These are phyloP conservation scores for Phalacrocorax brasilianus DNA, from an alignment of 2,113 vertebrate species.

Conservation along the genomic window DNA sequence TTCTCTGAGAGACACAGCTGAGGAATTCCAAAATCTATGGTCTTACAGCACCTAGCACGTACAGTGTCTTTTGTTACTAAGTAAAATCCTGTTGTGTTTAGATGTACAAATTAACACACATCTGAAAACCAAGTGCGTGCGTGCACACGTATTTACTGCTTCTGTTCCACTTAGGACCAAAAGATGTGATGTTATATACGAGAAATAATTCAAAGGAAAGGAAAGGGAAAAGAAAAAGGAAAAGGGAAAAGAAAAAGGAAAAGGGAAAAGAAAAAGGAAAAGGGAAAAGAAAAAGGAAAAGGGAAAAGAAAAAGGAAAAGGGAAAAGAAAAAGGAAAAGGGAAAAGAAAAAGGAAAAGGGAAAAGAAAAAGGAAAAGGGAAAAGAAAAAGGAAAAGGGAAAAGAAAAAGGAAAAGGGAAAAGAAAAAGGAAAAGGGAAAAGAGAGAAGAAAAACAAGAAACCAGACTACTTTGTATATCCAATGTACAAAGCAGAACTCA, in stretches of 20 bases:
- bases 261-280: too few relatives aligned
- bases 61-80: not conserved
- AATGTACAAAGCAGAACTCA: not conserved
- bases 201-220: not conserved
- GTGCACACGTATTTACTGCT: not conserved
- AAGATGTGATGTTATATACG: rapidly evolving
- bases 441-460: too few relatives aligned
- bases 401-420: too few relatives aligned
- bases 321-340: too few relatives aligned
- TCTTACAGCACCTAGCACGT: not conserved
- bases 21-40: not conserved
- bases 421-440: too few relatives aligned
- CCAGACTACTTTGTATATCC: not conserved
- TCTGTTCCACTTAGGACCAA: not conserved
- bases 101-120: not conserved
- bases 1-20: not conserved
- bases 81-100: not conserved
- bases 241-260: too few relatives aligned
- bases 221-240: too few relatives aligned
- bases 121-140: not conserved
- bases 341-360: too few relatives aligned
- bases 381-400: too few relatives aligned
- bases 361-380: too few relatives aligned
- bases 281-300: too few relatives aligned
- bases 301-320: too few relatives aligned